phyloP scores from a whole-genome alignment of 2,113 vertebrate genomes.

The Phaethon lepturus region DNA sequence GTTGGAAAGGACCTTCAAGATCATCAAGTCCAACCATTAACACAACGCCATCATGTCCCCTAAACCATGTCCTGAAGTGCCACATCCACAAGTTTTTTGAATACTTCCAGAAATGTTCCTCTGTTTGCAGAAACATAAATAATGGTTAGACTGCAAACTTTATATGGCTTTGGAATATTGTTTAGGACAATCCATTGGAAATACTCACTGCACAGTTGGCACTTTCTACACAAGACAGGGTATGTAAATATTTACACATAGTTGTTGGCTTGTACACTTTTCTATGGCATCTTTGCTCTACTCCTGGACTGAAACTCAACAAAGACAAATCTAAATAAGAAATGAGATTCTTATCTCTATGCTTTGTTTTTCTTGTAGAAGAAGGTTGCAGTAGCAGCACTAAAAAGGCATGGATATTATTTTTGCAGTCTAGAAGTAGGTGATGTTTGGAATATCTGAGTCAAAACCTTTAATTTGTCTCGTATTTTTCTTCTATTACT shows the following conservation, averaged over 20 bases:
- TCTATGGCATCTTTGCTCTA: background rate
- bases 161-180: background rate
- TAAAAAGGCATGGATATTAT: background rate
- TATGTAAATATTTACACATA: background rate
- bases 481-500: background rate
- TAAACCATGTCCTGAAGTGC: no score
- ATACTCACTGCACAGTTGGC: background rate
- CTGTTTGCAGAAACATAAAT: background rate
- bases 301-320: background rate
- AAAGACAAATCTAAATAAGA: background rate
- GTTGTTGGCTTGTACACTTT: background rate
- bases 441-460: background rate
- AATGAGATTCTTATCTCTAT: background rate
- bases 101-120: background rate
- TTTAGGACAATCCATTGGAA: background rate
- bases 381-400: background rate
- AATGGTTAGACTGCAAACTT: background rate
- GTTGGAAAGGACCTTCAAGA: no score
- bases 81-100: no score
- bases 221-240: background rate
- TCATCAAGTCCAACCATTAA: no score
- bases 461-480: background rate
- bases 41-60: no score
- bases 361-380: background rate
- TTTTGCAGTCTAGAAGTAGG: background rate